Evolutionary conservation across 2,113 vertebrate genomes (phyloP), one percentile per base, ranked within the genome.

Genomic region (Phaethon lepturus): DNA sequence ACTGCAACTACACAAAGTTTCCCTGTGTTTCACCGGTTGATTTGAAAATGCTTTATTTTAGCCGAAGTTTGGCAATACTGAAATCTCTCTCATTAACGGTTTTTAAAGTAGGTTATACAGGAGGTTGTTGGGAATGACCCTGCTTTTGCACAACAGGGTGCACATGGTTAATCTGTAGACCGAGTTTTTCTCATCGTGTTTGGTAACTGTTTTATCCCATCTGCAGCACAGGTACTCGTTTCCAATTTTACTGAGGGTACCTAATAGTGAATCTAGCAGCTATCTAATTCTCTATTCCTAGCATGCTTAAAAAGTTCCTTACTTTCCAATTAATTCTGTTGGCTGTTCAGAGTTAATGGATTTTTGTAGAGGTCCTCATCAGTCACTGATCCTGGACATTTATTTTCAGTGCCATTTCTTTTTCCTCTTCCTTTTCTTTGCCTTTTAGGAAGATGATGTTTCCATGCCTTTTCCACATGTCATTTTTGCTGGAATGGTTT

Each of bases 281-380:
- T 72, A 7, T 9, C 78, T 81, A 49, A 86, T 90, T 63, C 26
- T 26, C 85, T 53, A 58, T 81, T 80, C 64, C 56, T 53, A 50
- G 45, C 81, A 23, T 69, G 81, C 73, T 66, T 80, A 0, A 85
- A n/a, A 69, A 77, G 25, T 67, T 78, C 60, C 47, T 71, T 71
- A 35, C 38, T 92, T 85, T 23, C 45, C 91, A 92, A 44, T 74
- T 90, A 86, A 63, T 86, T 60, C 52, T 58, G 20, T 42, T 74
- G 66, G 88, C 84, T 79, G 58, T 68, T 50, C 16, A 8, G 63
- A 59, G 88, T 90, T 88, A 93, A 82, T 86, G 86, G 82, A 86
- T 90, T 88, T 71, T 29, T 75, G 88, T 33, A 66, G 82, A 82
- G 28, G 5, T 68, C 35, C 62, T 78, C 94, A 73, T 91, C 68